Evolutionary conservation across 2,888 invertebrate species (phyloP), one percentile per base, ranked within the genome.

Genomic region (Tipula lateralis): DNA sequence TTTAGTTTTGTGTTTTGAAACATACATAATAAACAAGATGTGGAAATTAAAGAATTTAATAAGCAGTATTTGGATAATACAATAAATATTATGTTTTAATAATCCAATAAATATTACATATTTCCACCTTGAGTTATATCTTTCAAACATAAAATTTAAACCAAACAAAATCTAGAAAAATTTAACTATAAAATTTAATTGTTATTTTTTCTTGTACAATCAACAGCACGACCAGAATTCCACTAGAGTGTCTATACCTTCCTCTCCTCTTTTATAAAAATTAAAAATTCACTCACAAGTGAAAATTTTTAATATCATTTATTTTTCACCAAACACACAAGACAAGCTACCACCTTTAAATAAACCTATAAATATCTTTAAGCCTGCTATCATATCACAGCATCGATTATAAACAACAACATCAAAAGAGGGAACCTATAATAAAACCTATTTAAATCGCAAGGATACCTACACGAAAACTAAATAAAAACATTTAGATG

Each of bases 141-240:
- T 44, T 44, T 44, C n/a, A 44, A 44, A n/a, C 16, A 44, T 3
- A 44, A 84, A 84, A 84, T 24, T 16, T 13, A 50, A 84, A 2
- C n/a, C 7, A 34, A 16, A 84, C 66, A n/a, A n/a, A n/a, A n/a
- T n/a, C 44, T 44, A 44, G 1, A 44, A n/a, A 44, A n/a, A 13
- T 3, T 44, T 44, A 6, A 44, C 0, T n/a, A 84, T 16, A 29
- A 29, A 84, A 50, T 36, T 44, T 29, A 83, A 83, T 83, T 83
- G 9, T 50, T 83, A 12, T 83, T 24, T 30, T 85, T 85, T 83
- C 30, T 84, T 84, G 39, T 84, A 34, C 66, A 19, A 32, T 86
- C 83, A 84, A 86, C 86, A 87, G 87, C 86, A 84, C 86, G 86
- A 84, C 87, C 87, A 85, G 86, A 85, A 86, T 87, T 87, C 86